Evolutionary conservation across 2,888 invertebrate species (phyloP).

Genomic region (Drosophila kanekoi): DNA sequence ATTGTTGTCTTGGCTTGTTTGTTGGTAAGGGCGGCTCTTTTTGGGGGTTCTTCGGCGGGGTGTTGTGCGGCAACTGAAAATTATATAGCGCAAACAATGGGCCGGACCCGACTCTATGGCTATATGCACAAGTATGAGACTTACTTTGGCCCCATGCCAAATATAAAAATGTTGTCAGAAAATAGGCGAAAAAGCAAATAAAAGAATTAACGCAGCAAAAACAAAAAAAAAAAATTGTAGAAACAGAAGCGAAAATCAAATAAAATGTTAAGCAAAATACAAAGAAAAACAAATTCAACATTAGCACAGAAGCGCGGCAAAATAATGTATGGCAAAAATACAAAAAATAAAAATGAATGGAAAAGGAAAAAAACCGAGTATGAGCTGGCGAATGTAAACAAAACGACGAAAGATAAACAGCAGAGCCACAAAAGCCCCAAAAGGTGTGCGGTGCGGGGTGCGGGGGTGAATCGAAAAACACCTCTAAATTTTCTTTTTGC

Average conservation of each 20-base stretch:
- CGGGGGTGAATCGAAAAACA: neutral
- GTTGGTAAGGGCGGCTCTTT: conserved; percentile 24
- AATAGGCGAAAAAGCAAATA: conserved; percentile 26
- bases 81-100: conserved; percentile 73
- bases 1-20: conserved; percentile 67
- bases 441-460: conserved; percentile 1
- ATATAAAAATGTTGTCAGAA: conserved; percentile 67
- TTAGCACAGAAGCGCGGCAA: conserved; percentile 53
- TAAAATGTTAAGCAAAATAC: conserved; percentile 76
- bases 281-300: conserved; percentile 70
- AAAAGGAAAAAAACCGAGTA: conserved; percentile 19
- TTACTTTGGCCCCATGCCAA: conserved; percentile 73
- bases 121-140: conserved; percentile 47
- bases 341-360: conserved; percentile 9
- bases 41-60: neutral
- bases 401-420: conserved; percentile 77
- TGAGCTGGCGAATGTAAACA: conserved; percentile 69
- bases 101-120: conserved; percentile 34
- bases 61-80: conserved; percentile 52
- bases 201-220: conserved; percentile 10
- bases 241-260: conserved; percentile 67
- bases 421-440: conserved; percentile 62
- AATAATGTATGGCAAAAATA: conserved; percentile 43
- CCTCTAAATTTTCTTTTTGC: conserved; percentile 4
- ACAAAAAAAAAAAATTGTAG: conserved; percentile 13